phyloP scores from a whole-genome alignment of 2,797 vertebrate genomes.

The Apogon hyalosoma region DNA sequence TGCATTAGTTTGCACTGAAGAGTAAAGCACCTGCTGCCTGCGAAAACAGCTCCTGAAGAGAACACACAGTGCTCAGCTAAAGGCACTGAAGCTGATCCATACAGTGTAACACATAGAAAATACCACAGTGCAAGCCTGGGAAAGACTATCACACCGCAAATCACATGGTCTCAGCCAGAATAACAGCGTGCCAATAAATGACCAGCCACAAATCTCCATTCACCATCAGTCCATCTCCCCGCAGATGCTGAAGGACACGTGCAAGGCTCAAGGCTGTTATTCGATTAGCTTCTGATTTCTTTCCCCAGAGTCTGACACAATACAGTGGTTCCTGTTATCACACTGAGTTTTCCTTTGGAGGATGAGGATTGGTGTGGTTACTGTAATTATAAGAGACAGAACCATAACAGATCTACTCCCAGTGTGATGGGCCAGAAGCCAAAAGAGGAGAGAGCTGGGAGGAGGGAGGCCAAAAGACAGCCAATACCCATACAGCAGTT shows the following conservation, averaged over 20 bases:
- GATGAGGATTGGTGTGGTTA: conserved; percentile 37
- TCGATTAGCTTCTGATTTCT: conserved; percentile 69
- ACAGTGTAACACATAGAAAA: conserved; percentile 24
- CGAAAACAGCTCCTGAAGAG: conserved; percentile 47
- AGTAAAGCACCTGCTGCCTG: conserved; percentile 68
- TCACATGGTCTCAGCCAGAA: conserved; percentile 26
- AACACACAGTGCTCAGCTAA: conserved; percentile 47
- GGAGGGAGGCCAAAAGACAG: neutral
- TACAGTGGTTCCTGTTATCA: conserved; percentile 56
- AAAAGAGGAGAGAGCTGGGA: conserved; percentile 35
- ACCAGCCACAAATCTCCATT: conserved; percentile 29
- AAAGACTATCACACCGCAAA: conserved; percentile 24
- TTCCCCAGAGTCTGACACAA: conserved; percentile 52
- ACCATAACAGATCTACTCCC: conserved; percentile 60
- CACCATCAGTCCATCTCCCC: conserved; percentile 26
- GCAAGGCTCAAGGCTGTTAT: conserved; percentile 51
- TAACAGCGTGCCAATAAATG: conserved; percentile 37
- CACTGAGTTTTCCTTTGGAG: conserved; percentile 58
- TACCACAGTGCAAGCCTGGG: neutral
- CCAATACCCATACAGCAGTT: conserved; percentile 30
- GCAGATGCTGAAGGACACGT: conserved; percentile 34
- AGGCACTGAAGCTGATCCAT: conserved; percentile 30
- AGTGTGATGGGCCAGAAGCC: conserved; percentile 46
- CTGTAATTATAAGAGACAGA: conserved; percentile 57
- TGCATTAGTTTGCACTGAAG: conserved; percentile 53